Conservation (phyloP, 2,888 invertebrate species). For the Drosophila atroscutellata region DNA sequence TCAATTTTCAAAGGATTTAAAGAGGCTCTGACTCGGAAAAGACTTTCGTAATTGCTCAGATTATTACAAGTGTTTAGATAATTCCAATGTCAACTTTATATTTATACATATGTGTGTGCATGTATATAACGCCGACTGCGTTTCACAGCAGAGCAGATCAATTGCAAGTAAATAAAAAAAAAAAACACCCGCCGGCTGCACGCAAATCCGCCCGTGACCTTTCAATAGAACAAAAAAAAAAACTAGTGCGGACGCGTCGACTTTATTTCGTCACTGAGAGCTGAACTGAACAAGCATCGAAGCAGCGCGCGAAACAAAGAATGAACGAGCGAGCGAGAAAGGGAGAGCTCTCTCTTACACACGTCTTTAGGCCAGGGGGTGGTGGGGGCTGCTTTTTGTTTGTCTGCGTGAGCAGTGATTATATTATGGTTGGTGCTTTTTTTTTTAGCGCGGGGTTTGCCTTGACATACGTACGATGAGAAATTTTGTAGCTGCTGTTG, state of each 20-base stretch:
- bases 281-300: constrained; percentile 20
- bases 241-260: constrained; percentile 16
- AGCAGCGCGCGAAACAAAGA: constrained; percentile 7
- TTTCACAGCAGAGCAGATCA: constrained; percentile 23
- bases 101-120: not conserved
- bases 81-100: not conserved
- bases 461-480: constrained; percentile 38
- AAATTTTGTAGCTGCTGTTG: constrained; percentile 62
- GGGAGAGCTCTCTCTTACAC: not conserved
- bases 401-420: constrained; percentile 52
- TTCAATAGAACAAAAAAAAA: constrained; percentile 30
- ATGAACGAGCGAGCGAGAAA: constrained; percentile 15
- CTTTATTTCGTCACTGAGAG: constrained; percentile 59
- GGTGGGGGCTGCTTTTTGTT: constrained; percentile 29
- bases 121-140: not conserved
- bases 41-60: not conserved
- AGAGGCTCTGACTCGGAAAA: not conserved
- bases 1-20: not conserved
- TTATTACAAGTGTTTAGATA: not conserved
- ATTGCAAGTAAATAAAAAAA: constrained; percentile 11
- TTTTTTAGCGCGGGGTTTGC: constrained; percentile 50
- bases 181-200: constrained; percentile 15
- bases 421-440: constrained; percentile 39
- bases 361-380: constrained; percentile 15
- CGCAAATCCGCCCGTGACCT: constrained; percentile 50